Evolutionary conservation across 92 coral and sea anemone species (phyloP).

Genomic region (Zoanthus sansibaricus): DNA sequence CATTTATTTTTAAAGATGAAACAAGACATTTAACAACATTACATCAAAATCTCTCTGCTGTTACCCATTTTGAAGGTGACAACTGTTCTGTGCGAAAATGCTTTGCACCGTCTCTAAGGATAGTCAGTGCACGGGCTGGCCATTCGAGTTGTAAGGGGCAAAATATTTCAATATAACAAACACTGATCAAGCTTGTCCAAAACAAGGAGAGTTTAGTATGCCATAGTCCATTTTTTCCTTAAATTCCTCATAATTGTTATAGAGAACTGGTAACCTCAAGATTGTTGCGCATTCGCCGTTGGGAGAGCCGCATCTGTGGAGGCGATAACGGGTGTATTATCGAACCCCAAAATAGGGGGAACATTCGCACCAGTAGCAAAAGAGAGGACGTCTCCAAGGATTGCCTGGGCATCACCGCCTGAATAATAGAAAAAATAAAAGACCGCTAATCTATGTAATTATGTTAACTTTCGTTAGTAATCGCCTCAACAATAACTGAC

Average conservation of each 20-base stretch:
- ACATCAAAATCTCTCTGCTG: background rate
- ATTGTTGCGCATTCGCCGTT: conserved; percentile 38
- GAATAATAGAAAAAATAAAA: background rate
- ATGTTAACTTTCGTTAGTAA: background rate
- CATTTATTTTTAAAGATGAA: background rate
- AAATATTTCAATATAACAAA: background rate
- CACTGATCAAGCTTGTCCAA: conserved; percentile 37
- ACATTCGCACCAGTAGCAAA: conserved; percentile 50
- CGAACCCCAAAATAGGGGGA: conserved; percentile 46
- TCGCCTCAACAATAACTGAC: background rate
- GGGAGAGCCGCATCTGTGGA: conserved; percentile 29
- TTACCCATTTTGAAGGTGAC: no score
- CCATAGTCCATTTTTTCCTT: conserved; percentile 31
- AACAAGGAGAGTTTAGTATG: conserved; percentile 50
- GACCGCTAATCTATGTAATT: background rate
- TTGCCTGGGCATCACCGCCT: conserved; percentile 49
- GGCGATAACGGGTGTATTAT: conserved; percentile 25
- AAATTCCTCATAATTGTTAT: conserved; percentile 34
- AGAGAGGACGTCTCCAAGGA: conserved; percentile 35
- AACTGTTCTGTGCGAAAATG: background rate
- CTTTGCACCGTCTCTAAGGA: background rate
- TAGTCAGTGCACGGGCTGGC: background rate
- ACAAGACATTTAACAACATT: background rate
- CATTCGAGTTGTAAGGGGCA: background rate
- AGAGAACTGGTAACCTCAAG: conserved; percentile 33